phyloP scores from a whole-genome alignment of 2,888 invertebrate genomes.

The Temnothorax unifasciatus region DNA sequence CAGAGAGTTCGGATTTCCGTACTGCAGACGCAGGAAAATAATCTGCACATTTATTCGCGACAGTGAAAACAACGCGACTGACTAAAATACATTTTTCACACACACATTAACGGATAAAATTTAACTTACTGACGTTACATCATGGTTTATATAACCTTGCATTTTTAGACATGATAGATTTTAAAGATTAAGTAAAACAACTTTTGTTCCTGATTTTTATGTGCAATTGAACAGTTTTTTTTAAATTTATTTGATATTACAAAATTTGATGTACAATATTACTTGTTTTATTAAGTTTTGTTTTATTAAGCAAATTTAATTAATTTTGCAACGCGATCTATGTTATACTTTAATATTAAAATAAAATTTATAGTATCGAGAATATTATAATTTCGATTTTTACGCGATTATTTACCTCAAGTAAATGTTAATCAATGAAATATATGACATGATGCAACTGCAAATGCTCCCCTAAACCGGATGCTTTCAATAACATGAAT shows the following conservation, averaged over 20 bases:
- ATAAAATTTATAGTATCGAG: background rate
- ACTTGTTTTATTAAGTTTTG: slow-evolving; percentile 14
- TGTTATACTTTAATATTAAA: background rate
- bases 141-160: background rate
- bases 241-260: background rate
- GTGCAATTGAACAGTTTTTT: background rate
- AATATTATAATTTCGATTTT: background rate
- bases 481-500: slow-evolving; percentile 34
- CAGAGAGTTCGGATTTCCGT: slow-evolving; percentile 32
- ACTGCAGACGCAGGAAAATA: slow-evolving; percentile 14
- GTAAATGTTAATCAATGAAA: background rate
- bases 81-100: slow-evolving; percentile 21
- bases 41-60: slow-evolving; percentile 27
- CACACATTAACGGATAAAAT: slow-evolving; percentile 1
- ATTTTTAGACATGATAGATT: background rate
- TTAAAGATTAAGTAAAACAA: background rate
- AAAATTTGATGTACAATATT: background rate
- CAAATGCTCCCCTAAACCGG: background rate
- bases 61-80: slow-evolving; percentile 7
- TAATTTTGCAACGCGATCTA: background rate
- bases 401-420: background rate
- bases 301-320: background rate
- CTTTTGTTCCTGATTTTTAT: background rate
- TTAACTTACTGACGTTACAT: background rate
- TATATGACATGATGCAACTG: background rate